Base-by-base conservation (phyloP, 2,113 vertebrate species). In the Ramphastos sulfuratus region DNA sequence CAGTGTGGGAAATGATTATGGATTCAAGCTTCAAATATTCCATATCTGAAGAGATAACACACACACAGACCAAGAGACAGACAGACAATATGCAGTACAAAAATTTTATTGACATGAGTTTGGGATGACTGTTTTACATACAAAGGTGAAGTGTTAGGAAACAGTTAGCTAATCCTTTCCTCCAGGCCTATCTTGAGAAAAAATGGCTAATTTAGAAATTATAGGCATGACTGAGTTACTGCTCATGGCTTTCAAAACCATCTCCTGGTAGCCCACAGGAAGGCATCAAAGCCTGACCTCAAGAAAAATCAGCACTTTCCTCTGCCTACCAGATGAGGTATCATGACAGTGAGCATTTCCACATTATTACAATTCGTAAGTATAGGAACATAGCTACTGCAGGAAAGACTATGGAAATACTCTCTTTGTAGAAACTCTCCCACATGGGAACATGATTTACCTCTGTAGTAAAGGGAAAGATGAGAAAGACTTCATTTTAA, bases 41-140 rank as follows among this genome's bases (percentile, higher is more conserved):
- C 11, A 0, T 69, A 42, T 17, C 3, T 13, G 28, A 13, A 87
- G 39, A 89, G 10, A 31, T 6, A 76, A 79, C n/a, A 70, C 48
- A 35, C 30, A 25, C 31, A 50, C 46, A 50, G 3, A 71, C 23
- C 67, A 67, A 81, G 55, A 93, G 75, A 92, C 79, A 76, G 75
- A 55, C 75, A 67, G 79, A 94, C 74, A 79, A 35, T 75, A 58
- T 33, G 66, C 63, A 74, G 13, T 96, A 97, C 89, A 96, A 96
- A 97, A 95, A 71, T 70, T 97, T 97, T 97, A 97, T 97, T 97
- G 88, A 92, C 73, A 18, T 86, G 87, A 96, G 63, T 85, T 92
- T 91, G 77, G 82, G 39, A 90, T 78, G 74, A 73, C 50, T 46
- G 84, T 80, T 80, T 81, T 92, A 96, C 85, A 91, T 54, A 83